A percentile compares a stretch with the other conserved stretches of the same genome.
Evolutionary conservation across 2,113 vertebrate species (phyloP).

Genomic region (Macroglossus sobrinus): DNA sequence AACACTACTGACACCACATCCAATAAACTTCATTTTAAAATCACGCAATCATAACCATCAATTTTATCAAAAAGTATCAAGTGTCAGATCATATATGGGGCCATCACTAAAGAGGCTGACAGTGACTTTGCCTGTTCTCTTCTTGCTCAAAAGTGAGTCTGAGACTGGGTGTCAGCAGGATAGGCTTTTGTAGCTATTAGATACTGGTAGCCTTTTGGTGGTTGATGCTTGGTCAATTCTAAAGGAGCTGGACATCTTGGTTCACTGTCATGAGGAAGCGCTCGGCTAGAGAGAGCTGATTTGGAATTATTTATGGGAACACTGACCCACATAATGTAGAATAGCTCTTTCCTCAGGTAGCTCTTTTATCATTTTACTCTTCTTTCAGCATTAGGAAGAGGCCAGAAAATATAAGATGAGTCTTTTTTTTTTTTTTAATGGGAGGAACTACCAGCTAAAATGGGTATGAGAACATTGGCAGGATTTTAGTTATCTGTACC

Average conservation of each 20-base stretch:
- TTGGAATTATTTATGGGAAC: neutral
- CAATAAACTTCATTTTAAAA: constrained; percentile 6
- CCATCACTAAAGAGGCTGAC: neutral
- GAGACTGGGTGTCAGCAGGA: neutral
- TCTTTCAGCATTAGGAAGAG: neutral
- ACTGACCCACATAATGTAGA: neutral
- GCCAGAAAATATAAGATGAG: neutral
- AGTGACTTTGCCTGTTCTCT: neutral
- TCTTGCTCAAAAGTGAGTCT: neutral
- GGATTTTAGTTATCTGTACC: neutral
- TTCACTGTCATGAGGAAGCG: neutral
- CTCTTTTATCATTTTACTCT: neutral
- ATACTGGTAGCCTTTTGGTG: neutral
- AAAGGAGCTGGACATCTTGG: neutral
- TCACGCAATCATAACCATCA: neutral
- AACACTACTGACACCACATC: neutral
- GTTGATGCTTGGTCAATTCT: neutral
- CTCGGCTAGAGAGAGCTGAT: neutral
- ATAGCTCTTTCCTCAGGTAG: neutral
- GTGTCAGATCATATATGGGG: neutral
- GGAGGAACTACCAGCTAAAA: neutral
- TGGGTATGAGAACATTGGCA: neutral
- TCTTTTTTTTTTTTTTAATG: neutral
- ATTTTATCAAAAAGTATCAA: neutral
- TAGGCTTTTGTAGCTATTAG: neutral